phyloP scores from a whole-genome alignment of 1,140 invertebrate genomes.

The Papilio dardanus region DNA sequence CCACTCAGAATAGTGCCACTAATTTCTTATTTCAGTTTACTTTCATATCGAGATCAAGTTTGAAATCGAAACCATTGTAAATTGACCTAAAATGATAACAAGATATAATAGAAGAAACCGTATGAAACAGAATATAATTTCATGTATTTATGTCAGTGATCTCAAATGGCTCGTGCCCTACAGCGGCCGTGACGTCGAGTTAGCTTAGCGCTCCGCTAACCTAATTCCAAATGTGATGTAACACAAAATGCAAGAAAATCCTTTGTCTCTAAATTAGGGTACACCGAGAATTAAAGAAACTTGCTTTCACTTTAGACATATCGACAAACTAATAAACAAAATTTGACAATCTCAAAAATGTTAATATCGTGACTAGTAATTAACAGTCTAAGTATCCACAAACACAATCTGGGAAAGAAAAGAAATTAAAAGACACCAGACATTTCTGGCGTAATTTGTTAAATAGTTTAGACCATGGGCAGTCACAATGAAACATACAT shows the following conservation, averaged over 20 bases:
- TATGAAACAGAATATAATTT: constrained; percentile 33
- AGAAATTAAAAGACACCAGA: too few species aligned
- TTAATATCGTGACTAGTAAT: too few species aligned
- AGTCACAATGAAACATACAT: too few species aligned
- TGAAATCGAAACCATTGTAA: not conserved
- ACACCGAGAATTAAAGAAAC: not conserved
- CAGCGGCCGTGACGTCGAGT: constrained; percentile 18
- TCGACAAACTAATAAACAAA: not conserved
- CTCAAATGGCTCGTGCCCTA: constrained; percentile 30
- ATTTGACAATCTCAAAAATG: too few species aligned
- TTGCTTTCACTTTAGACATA: not conserved
- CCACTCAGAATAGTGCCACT: not conserved
- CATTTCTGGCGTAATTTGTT: too few species aligned
- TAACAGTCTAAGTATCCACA: too few species aligned
- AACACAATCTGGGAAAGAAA: too few species aligned
- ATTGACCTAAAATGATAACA: not conserved
- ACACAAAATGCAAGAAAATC: constrained; percentile 8
- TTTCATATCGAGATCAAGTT: not conserved
- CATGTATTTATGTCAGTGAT: constrained; percentile 33
- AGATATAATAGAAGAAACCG: constrained; percentile 11
- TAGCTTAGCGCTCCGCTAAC: constrained; percentile 29
- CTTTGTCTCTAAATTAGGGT: constrained; percentile 5
- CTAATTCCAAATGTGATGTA: constrained; percentile 33
- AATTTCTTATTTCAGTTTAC: not conserved
- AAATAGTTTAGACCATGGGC: too few species aligned